Evolutionary conservation across 2,113 vertebrate species (phyloP), one percentile per base, ranked within the genome.

Genomic region (Gila orcuttii): DNA sequence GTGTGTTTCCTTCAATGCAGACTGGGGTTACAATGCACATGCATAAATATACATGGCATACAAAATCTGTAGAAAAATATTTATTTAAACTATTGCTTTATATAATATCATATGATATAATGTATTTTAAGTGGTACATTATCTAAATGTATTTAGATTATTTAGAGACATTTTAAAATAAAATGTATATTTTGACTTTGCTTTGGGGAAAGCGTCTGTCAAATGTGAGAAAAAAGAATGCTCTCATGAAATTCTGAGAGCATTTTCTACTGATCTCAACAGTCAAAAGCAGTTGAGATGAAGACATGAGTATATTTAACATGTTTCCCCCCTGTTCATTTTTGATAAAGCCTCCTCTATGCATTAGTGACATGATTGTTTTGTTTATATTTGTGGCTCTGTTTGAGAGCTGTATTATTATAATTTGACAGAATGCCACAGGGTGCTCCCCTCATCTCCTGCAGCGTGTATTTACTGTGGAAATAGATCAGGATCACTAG

Each of bases 401-500:
- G 55, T 79, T 79, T 79, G 33, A 62, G 36, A 62, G 79, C 36
- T 81, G 39, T 81, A 28, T 57, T 55, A 59, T 81, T 66, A 47
- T 81, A 31, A 81, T 81, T 66, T 81, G 79, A 81, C 79, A 81
- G 60, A 81, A 66, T 62, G 59, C 57, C 78, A 80, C 78, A 28
- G 60, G 79, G 36, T 66, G 42, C 59, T 81, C 25, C 17, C 1
- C 79, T 64, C n/a, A 64, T 81, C 79, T 66, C 79, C 60, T 31
- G 79, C 5, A 47, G 79, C 64, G 39, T 81, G n/a, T 81, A 31
- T 81, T 81, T 66, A 50, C 60, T 81, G 13, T 66, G 60, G 42
- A 66, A 81, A 50, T 42, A 64, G 42, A 81, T 81, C 60, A 66
- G 13, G 21, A 66, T 64, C 79, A 50, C 79, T 12, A 50, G 60